Base-by-base conservation (phyloP, 2,113 vertebrate species). In the Xyrauchen texanus region DNA sequence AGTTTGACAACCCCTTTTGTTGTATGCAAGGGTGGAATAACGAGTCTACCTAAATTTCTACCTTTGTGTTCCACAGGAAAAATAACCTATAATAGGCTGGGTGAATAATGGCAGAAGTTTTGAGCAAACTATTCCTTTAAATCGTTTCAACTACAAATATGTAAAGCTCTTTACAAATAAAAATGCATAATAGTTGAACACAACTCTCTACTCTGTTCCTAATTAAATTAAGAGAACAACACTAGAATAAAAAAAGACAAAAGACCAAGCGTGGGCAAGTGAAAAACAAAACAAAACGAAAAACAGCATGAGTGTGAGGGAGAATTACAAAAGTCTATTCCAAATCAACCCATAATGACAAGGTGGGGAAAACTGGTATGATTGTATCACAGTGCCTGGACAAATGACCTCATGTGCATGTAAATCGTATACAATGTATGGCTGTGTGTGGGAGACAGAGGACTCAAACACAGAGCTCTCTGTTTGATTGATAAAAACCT, bases 351-450 rank as follows among this genome's bases (percentile, higher is more conserved):
- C 10, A 76, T 71, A 55, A 34, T 78, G 47, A 52, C 15, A 66
- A 76, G 53, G 69, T 78, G 16, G 69, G 42, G 45, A 60, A 16
- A 62, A 83, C 65, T 47, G 55, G n/a, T 47, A 12, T 68, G 47
- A 78, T 52, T 82, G 75, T 83, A 44, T 80, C 55, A 70, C 69
- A 62, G 57, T 73, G 52, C 63, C 47, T 42, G 3, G 55, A 83
- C 74, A 44, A 62, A 67, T 76, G 57, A 77, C 68, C 63, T 77
- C 70, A 76, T 81, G 71, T 62, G 68, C 64, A 88, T 88, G 84
- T 64, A 86, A 77, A 85, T 71, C 78, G 6, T 70, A 63, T 69
- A 82, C 83, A 83, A 81, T 85, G 72, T 15, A 60, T 7, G 7
- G 63, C 62, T 75, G 64, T 80, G 55, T 77, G 68, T 63, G 44